Base-by-base conservation (phyloP, 2,888 invertebrate genomes). In the Cephus sareptanus region DNA sequence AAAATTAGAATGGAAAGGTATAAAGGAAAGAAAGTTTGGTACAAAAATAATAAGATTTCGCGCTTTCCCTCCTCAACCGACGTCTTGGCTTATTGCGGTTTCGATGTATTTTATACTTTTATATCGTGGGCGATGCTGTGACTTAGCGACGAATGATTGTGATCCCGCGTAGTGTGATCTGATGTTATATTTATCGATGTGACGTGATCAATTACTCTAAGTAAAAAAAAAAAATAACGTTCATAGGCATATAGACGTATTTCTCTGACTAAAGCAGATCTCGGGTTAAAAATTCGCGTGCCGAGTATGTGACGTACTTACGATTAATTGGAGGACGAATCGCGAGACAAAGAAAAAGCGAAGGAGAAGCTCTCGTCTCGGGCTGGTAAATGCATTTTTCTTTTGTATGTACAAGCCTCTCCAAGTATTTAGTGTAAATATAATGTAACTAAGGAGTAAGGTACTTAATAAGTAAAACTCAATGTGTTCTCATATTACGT, bases 41-140 rank as follows among this genome's bases (percentile, higher is more conserved):
- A 56, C 56, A 56, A 56, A 56, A 9, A 12, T 35, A 56, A 56
- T 56, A 56, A 56, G 56, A 56, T 23, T 56, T 56, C 56, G 23
- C 15, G 71, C 31, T 11, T 71, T 71, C 12, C 71, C 31, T 11
- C 33, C 6, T 13, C 71, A 31, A 71, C 33, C 71, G 71, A 71
- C 71, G 71, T 71, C 31, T 23, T 2, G 56, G 71, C 71, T 71
- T 69, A 69, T 68, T 40, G 81, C 6, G 78, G 81, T 81, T 83
- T 85, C 81, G 82, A 83, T 85, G 89, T 86, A 90, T 90, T 91
- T 91, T 91, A 89, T 91, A 91, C 90, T 91, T 91, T 91, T 91
- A 91, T 91, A 91, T 88, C 84, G 87, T 84, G 86, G 81, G 83
- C 83, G 85, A 86, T 80, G 84, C 81, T 82, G 85, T 83, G 82